phyloP scores from a whole-genome alignment of 1,140 invertebrate genomes.

The Drosophila bifasciata region DNA sequence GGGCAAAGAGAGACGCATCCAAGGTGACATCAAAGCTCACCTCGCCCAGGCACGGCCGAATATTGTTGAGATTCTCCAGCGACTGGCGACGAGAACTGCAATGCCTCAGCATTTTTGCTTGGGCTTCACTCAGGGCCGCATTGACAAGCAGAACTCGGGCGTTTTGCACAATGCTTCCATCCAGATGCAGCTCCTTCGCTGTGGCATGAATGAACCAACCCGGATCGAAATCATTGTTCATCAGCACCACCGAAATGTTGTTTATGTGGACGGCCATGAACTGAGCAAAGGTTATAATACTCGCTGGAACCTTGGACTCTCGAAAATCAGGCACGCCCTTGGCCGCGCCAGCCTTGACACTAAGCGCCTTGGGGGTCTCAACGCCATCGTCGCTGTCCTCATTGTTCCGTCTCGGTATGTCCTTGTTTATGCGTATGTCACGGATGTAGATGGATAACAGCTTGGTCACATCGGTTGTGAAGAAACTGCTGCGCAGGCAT shows the following conservation, averaged over 20 bases:
- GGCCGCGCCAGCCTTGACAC: conserved; percentile 13
- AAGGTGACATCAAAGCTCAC: conserved; percentile 89
- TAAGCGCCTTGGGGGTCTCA: conserved; percentile 72
- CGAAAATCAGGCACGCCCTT: conserved; percentile 87
- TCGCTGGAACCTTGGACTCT: conserved; percentile 90
- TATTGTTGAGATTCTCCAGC: conserved; percentile 77
- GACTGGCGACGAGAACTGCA: conserved; percentile 74
- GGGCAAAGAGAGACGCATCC: conserved; percentile 90
- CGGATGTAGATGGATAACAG: conserved; percentile 92
- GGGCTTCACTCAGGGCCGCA: conserved; percentile 86
- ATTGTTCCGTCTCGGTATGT: conserved; percentile 85
- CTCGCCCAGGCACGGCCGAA: conserved; percentile 87
- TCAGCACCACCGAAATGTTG: conserved; percentile 90
- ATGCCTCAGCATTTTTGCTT: conserved; percentile 84
- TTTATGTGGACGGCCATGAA: conserved; percentile 94
- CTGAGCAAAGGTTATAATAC: conserved; percentile 93
- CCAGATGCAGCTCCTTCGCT: conserved; percentile 90
- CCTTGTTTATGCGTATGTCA: conserved; percentile 93
- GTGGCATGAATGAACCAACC: conserved; percentile 91
- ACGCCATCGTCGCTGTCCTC: conserved; percentile 43
- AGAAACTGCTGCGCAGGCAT: conserved; percentile 93
- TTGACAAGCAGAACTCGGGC: conserved; percentile 90
- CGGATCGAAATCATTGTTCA: conserved; percentile 86
- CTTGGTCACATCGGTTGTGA: conserved; percentile 95
- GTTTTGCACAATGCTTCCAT: conserved; percentile 90